Evolutionary conservation across 1,140 invertebrate genomes (phyloP), one percentile per base, ranked within the genome.

Genomic region (Aphelinus atriplicis): DNA sequence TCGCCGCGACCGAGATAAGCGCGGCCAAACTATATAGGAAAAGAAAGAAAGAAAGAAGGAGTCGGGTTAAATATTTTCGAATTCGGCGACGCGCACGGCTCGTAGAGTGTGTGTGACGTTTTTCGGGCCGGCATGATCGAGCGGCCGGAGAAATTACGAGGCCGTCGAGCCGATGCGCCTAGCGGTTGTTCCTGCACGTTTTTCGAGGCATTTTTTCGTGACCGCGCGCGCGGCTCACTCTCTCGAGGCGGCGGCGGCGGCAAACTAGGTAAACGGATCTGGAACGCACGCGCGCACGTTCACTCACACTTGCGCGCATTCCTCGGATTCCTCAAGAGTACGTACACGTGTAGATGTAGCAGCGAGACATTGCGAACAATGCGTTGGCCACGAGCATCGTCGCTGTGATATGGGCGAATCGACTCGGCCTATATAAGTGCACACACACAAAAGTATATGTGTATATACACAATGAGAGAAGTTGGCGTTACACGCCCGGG

Each of bases 211-310:
- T 64, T 65, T 77, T 70, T 61, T 46, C 48, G 58, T 57, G 43
- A 53, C 51, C 26, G 26, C 26, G 26, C 26, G 26, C 26, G 26
- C 26, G 26, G 26, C 26, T 26, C 26, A 26, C 26, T 26, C 26
- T 26, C 26, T 26, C 43, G 58, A 64, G 6, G 5, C 64, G 63
- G 50, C 45, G 50, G 79, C 79, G 79, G 60, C 69, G 61, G 60
- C 62, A 75, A 83, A 79, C 78, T 83, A 78, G 79, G 81, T 81
- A 81, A 84, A 83, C 78, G 70, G 78, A 84, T 84, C 79, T 84
- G 73, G 82, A 82, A 77, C 79, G 81, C 75, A 45, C 47, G 4
- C 9, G 26, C 6, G n/a, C 63, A 10, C 50, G 42, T 53, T 53
- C 42, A 43, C 4, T 48, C 7, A 53, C 43, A 10, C 46, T 51